Percentiles rank a stretch among this genome's conserved stretches.
phyloP scores from a whole-genome alignment of 92 coral and sea anemone species.

The Zoanthus sociatus region DNA sequence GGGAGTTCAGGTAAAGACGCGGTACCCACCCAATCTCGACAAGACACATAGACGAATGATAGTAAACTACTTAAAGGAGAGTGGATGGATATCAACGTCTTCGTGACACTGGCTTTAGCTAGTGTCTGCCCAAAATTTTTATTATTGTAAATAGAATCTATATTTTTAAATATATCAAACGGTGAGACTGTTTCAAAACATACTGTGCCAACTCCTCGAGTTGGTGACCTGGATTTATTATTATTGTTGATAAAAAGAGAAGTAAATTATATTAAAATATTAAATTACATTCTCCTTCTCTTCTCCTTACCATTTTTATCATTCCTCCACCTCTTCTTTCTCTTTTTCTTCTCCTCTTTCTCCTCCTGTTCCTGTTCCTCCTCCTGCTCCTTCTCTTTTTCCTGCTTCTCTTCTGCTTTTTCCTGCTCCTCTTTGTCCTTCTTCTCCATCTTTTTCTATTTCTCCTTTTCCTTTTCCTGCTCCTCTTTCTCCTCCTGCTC shows the following conservation, averaged over 20 bases:
- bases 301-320: no score
- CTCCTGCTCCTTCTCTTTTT: no score
- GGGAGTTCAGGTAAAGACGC: slow-evolving; percentile 94
- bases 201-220: neutral
- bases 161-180: neutral
- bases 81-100: slow-evolving; percentile 93
- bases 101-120: slow-evolving; percentile 54
- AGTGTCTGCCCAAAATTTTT: slow-evolving; percentile 5
- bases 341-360: no score
- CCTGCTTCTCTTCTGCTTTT: no score
- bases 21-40: slow-evolving; percentile 98
- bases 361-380: no score
- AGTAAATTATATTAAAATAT: neutral
- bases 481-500: no score
- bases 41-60: slow-evolving; percentile 90
- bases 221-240: neutral
- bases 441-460: no score
- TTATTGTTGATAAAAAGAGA: neutral
- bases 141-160: neutral
- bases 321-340: no score
- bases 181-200: neutral
- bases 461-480: no score
- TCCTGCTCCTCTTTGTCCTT: no score
- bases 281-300: no score
- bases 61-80: slow-evolving; percentile 91